Percentiles rank a stretch among this genome's conserved stretches.
These are phyloP conservation scores for Spinibarbus caldwelli DNA, from an alignment of 2,797 vertebrate genomes.

Conservation along the genomic window DNA sequence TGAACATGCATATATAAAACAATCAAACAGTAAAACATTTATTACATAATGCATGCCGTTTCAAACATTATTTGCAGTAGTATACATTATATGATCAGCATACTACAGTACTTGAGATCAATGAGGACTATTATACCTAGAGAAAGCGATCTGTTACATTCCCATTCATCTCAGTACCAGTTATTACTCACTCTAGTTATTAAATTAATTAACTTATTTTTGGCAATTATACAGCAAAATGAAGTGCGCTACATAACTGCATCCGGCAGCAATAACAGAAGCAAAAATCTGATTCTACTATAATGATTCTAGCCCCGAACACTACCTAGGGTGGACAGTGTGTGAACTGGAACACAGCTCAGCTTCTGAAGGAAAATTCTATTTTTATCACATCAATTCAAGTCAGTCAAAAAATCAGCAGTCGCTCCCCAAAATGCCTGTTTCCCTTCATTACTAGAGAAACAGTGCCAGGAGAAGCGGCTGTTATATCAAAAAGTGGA, in stretches of 20 bases:
- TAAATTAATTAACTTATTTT: constrained; percentile 10
- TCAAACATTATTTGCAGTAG: not conserved
- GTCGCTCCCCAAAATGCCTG: constrained; percentile 3
- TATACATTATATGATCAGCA: not conserved
- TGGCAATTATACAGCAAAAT: not conserved
- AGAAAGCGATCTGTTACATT: not conserved
- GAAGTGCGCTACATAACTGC: not conserved
- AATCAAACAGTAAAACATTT: not conserved
- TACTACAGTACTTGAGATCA: not conserved
- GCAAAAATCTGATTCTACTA: not conserved
- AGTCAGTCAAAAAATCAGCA: not conserved
- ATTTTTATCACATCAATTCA: not conserved
- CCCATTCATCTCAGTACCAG: not conserved
- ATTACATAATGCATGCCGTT: not conserved
- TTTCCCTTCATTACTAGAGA: constrained; percentile 37
- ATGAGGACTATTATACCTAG: not conserved
- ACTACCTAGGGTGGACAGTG: not conserved
- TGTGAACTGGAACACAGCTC: not conserved
- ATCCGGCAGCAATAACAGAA: not conserved
- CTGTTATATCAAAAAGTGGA: constrained; percentile 41
- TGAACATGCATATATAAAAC: too few relatives aligned
- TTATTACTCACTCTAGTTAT: not conserved
- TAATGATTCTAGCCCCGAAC: not conserved
- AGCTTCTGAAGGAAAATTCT: not conserved
- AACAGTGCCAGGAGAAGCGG: constrained; percentile 23